Evolutionary conservation across 2,113 vertebrate genomes (phyloP), one percentile per base, ranked within the genome.

Genomic region (Diadophis punctatus): DNA sequence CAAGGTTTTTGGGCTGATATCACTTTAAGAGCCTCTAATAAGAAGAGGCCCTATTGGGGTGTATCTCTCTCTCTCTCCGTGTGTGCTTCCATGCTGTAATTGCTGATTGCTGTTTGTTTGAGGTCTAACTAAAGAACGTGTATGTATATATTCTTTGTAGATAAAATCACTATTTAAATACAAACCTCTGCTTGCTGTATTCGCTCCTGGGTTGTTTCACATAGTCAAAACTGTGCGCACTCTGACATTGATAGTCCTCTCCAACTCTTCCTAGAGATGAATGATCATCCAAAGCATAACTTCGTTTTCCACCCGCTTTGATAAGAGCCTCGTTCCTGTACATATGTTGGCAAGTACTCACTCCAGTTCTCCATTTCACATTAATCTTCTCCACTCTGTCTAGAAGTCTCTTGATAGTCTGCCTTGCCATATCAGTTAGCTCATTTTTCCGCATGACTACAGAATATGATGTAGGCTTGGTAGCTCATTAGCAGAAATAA

Each of bases 371-470:
- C 55, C 88, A 43, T 63, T 86, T 63, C 92, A 63, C 46, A 90
- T 93, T 90, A 51, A 93, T 93, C 88, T 92, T 34, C 60, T 86
- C 88, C 18, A 43, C 92, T 90, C 88, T 30, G 20, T 86, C 88
- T 85, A 48, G 80, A 90, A 86, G 80, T 93, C 92, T 90, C 92
- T 86, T 90, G 88, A 93, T 86, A 60, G 55, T 60, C 80, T 90
- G 74, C 88, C 88, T 90, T 39, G n/a, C 74, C 3, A 2, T 90
- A 90, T 90, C 88, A 86, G 55, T 63, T 52, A 63, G 88, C 27
- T 86, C 88, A 93, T 93, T 93, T 93, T 93, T 93, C 92, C 90
- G 92, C 80, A 93, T 93, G 92, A 86, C 74, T 90, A 86, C 55
- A 4, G 92, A 86, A 86, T 90, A 93, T 93, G 88, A 93, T 93